These are phyloP conservation scores for Beris morrisii DNA, from an alignment of 2,888 invertebrate genomes.

Conservation along the genomic window DNA sequence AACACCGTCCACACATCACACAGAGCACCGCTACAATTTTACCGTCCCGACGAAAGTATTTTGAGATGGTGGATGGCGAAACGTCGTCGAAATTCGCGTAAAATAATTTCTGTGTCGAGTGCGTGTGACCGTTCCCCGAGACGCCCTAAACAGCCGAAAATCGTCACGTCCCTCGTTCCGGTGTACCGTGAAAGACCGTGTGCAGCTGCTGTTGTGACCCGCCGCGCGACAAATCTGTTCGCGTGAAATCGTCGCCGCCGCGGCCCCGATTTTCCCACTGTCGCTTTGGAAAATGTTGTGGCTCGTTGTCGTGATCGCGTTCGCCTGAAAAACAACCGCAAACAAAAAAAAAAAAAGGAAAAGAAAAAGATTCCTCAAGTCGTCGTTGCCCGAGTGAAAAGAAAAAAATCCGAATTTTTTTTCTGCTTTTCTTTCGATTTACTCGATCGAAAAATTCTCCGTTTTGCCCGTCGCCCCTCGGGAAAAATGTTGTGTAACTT, in stretches of 20 bases:
- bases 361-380: not conserved
- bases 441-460: too few species aligned
- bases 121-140: conserved; percentile 8
- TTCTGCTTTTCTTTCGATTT: too few species aligned
- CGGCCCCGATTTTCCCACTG: not conserved
- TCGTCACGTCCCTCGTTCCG: not conserved
- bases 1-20: conserved; percentile 1
- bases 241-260: not conserved
- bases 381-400: conserved; percentile 1
- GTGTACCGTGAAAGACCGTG: not conserved
- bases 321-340: conserved; percentile 5
- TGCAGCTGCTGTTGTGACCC: not conserved
- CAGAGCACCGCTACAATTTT: conserved; percentile 17
- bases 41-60: conserved; percentile 27
- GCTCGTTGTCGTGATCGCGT: not conserved
- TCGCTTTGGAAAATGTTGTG: conserved; percentile 11
- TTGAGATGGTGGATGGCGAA: conserved; percentile 30
- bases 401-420: conserved; percentile 10
- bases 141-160: conserved; percentile 5
- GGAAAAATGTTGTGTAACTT: conserved; percentile 29
- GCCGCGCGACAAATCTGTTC: not conserved
- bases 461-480: too few species aligned
- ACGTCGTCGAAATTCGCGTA: conserved; percentile 26
- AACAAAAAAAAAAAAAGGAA: not conserved
- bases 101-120: conserved; percentile 9